Evolutionary conservation across 2,797 vertebrate species (phyloP), one percentile per base, ranked within the genome.

Genomic region (Enteromius unitaeniatus): DNA sequence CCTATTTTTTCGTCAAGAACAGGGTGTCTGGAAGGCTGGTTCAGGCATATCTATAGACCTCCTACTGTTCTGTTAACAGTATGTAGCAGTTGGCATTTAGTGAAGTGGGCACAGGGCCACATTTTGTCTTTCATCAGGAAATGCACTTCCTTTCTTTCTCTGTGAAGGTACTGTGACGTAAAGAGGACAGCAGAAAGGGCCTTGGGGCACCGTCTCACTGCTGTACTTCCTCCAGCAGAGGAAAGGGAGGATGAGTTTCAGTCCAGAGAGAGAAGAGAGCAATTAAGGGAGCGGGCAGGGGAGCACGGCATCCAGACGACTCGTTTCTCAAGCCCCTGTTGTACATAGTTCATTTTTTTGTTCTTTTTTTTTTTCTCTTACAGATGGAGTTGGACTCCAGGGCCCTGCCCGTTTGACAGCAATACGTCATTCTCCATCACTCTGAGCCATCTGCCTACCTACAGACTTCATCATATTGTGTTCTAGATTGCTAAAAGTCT

Each of bases 401-500:
- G 70, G 53, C 51, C 77, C 68, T 65, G 26, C 64, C 76, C 86
- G 69, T 81, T 79, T 83, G 76, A 85, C 76, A 88, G 86, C 83
- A 69, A 82, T 79, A 62, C 86, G 87, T 89, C 89, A 89, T 83
- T 89, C 79, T 77, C 82, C 64, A 87, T 86, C 87, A 87, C 86
- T 86, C 64, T 82, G 49, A 78, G 83, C 90, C 89, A 90, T 90
- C 90, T 92, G 89, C 85, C 86, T 86, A 69, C 82, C 86, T 76
- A 70, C 67, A 78, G 45, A 79, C 51, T 79, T 75, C 51, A 79
- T 74, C 69, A 79, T 69, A 53, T 81, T 53, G 15, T 72, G 65
- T 75, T 65, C 58, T 62, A 62, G 23, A 62, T 82, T 78, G 70
- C 76, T 64, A 21, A 79, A 45, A 83, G 51, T 76, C 69, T 58